A percentile compares a stretch with the other conserved stretches of the same genome.
Evolutionary conservation across 2,888 invertebrate species (phyloP).

Genomic region (Agonopterix alstromeriana): DNA sequence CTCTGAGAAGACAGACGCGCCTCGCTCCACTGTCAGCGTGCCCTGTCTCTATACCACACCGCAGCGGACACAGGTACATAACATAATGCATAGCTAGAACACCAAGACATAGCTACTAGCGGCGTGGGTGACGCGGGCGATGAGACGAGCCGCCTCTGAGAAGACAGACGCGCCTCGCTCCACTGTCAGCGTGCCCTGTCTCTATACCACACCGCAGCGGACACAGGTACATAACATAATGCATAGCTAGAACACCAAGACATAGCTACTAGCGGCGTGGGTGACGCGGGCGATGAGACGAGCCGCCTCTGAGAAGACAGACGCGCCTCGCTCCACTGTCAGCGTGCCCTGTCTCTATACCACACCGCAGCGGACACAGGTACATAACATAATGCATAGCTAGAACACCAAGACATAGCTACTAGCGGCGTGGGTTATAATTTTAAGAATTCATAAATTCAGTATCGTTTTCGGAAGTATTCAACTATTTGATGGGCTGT

Average conservation of each 20-base stretch:
- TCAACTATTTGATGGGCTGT: too few relatives aligned
- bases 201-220: slow-evolving; percentile 88
- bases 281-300: slow-evolving; percentile 87
- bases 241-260: neutral
- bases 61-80: slow-evolving; percentile 60
- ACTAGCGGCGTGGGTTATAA: too few relatives aligned
- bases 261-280: slow-evolving; percentile 82
- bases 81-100: neutral
- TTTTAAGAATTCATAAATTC: too few relatives aligned
- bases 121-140: slow-evolving; percentile 88
- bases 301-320: slow-evolving; percentile 83
- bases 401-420: too few relatives aligned
- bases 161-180: slow-evolving; percentile 79
- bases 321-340: too few relatives aligned
- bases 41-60: slow-evolving; percentile 94
- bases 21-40: slow-evolving; percentile 84
- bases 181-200: slow-evolving; percentile 87
- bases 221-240: slow-evolving; percentile 35
- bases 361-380: too few relatives aligned
- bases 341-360: too few relatives aligned
- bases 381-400: too few relatives aligned
- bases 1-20: slow-evolving; percentile 79
- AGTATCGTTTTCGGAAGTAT: too few relatives aligned
- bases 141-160: slow-evolving; percentile 86
- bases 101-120: slow-evolving; percentile 68